Conservation (phyloP, 2,797 vertebrate genomes). For the Merluccius polli region DNA sequence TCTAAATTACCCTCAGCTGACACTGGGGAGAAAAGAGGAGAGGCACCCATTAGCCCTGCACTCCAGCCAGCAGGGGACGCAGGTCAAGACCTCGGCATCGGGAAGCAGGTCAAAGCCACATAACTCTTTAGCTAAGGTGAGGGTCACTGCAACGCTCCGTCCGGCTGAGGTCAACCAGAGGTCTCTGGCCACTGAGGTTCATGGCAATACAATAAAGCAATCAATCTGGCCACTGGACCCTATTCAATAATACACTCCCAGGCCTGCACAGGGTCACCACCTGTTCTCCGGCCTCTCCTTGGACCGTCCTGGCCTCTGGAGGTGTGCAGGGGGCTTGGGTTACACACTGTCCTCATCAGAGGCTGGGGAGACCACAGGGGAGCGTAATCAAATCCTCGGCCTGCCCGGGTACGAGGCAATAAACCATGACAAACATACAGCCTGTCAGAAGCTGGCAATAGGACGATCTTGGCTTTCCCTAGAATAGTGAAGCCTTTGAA, state of each 20-base stretch:
- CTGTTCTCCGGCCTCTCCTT: constrained; percentile 74
- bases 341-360: constrained; percentile 55
- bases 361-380: constrained; percentile 28
- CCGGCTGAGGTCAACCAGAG: constrained; percentile 70
- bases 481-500: constrained; percentile 25
- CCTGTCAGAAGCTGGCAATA: constrained; percentile 25
- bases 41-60: constrained; percentile 50
- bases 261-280: constrained; percentile 71
- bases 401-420: constrained; percentile 30
- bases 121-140: constrained; percentile 79
- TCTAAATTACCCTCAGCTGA: constrained; percentile 72
- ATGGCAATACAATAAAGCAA: constrained; percentile 81
- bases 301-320: constrained; percentile 67
- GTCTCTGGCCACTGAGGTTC: constrained; percentile 75
- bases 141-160: constrained; percentile 68
- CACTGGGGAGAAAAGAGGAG: constrained; percentile 44
- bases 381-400: constrained; percentile 42
- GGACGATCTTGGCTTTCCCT: constrained; percentile 27
- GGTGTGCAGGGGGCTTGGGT: constrained; percentile 49
- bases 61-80: constrained; percentile 53
- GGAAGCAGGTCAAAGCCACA: constrained; percentile 77
- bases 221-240: constrained; percentile 68
- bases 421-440: constrained; percentile 40
- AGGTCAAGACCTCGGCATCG: constrained; percentile 72
- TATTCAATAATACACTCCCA: constrained; percentile 77